phyloP scores from a whole-genome alignment of 2,113 vertebrate species.

The Geothlypis trichas region DNA sequence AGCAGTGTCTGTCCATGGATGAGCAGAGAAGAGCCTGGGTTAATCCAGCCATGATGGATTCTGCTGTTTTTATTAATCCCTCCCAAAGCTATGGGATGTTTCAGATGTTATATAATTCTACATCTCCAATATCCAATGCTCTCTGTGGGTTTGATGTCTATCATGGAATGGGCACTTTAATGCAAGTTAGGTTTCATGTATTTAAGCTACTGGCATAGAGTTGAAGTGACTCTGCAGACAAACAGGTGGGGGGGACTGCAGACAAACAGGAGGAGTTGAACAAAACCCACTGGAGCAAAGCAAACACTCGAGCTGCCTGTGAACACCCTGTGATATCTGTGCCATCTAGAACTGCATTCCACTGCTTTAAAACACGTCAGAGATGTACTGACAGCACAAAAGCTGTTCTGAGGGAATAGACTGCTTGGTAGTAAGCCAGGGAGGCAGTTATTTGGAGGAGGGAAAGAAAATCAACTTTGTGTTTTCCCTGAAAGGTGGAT shows the following conservation, averaged over 20 bases:
- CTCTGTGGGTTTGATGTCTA: not conserved
- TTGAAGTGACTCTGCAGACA: not conserved
- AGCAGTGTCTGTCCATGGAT: not conserved
- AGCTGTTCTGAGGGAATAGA: not conserved
- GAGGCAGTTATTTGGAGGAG: not conserved
- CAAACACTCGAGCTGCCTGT: not conserved
- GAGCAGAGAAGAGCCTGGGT: not conserved
- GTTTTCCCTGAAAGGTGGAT: not conserved
- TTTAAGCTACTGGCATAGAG: not conserved
- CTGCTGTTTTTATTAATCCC: not conserved
- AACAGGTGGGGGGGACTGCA: not conserved
- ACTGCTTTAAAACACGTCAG: not conserved
- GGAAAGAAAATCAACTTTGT: not conserved
- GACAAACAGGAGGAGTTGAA: not conserved
- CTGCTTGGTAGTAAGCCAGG: not conserved
- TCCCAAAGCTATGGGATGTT: not conserved
- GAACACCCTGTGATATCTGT: not conserved
- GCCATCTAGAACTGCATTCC: not conserved
- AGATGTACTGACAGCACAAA: not conserved
- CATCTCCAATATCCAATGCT: not conserved
- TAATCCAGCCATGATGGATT: not conserved
- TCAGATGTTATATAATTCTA: accelerated
- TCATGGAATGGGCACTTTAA: not conserved
- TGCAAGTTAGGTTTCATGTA: not conserved
- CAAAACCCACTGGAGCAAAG: not conserved